Percentiles rank a stretch among this genome's conserved stretches.
Evolutionary conservation across 2,888 invertebrate genomes (phyloP).

Genomic region (Zele albiditarsus): DNA sequence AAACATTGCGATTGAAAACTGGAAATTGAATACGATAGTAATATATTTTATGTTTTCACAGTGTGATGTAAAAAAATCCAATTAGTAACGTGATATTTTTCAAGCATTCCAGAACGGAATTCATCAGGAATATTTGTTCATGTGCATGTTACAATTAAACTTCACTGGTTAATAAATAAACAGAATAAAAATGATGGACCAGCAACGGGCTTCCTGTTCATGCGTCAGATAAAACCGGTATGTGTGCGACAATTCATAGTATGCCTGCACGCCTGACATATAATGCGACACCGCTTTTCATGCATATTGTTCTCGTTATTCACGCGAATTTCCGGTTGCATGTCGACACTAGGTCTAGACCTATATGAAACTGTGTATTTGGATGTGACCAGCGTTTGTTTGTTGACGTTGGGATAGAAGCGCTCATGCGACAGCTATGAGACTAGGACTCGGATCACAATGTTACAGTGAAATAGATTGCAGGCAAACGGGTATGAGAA

Average conservation of each 20-base stretch:
- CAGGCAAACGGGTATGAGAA: too few relatives aligned
- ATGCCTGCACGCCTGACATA: neutral
- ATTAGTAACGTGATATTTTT: too few relatives aligned
- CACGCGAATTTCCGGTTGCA: slow-evolving; percentile 36
- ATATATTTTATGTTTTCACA: neutral
- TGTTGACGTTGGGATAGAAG: neutral
- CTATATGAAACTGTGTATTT: neutral
- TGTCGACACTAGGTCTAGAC: slow-evolving; percentile 10
- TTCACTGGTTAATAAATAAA: neutral
- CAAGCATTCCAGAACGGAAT: neutral
- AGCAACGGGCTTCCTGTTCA: slow-evolving; percentile 15
- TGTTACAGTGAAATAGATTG: too few relatives aligned
- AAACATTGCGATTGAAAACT: neutral
- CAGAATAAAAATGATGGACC: slow-evolving; percentile 4
- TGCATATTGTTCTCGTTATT: slow-evolving; percentile 26
- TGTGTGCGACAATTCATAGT: slow-evolving; percentile 12
- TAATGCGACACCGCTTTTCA: neutral
- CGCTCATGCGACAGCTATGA: neutral
- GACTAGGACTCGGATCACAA: too few relatives aligned
- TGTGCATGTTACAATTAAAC: neutral
- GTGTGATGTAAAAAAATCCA: neutral
- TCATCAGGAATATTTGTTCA: neutral
- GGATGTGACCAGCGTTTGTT: neutral
- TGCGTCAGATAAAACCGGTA: neutral
- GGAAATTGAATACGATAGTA: neutral